Evolutionary conservation across 1,140 invertebrate genomes (phyloP).

Genomic region (Calliopsis andreniformis): DNA sequence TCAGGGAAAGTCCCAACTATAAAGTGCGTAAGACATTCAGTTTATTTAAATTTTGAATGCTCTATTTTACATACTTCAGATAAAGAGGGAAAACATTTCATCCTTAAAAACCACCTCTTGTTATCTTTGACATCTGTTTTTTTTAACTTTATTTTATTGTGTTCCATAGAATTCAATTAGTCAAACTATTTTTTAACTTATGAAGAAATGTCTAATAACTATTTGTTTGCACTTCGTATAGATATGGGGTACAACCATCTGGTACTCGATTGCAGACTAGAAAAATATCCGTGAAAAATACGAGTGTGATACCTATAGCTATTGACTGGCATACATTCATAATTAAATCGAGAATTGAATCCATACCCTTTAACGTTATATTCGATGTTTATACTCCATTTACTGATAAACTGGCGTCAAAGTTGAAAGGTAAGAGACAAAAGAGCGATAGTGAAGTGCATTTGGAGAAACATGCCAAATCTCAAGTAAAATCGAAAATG

Average conservation of each 20-base stretch:
- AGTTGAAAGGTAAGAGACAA: background rate
- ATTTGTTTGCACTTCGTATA: conserved; percentile 15
- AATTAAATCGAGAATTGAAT: background rate
- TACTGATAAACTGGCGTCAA: conserved; percentile 13
- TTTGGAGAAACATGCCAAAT: background rate
- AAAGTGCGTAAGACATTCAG: conserved; percentile 51
- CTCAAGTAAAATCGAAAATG: background rate
- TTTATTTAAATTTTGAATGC: background rate
- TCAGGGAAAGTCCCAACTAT: conserved; percentile 59
- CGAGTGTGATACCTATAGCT: conserved; percentile 49
- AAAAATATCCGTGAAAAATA: conserved; percentile 57
- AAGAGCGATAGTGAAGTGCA: conserved; percentile 8
- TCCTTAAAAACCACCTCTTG: no score
- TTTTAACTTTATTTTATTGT: no score
- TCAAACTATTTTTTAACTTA: no score
- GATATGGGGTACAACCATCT: conserved; percentile 41
- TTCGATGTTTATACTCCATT: conserved; percentile 52
- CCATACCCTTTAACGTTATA: conserved; percentile 56
- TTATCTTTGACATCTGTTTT: no score
- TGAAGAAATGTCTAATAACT: no score
- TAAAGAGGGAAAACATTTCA: no score
- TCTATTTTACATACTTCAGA: no score
- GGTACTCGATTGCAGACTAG: background rate
- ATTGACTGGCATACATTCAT: conserved; percentile 63
- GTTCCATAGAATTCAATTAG: no score